A percentile compares a stretch with the other conserved stretches of the same genome.
These are phyloP conservation scores for Bedellia somnulentella DNA, from an alignment of 2,888 invertebrate genomes.

Conservation along the genomic window DNA sequence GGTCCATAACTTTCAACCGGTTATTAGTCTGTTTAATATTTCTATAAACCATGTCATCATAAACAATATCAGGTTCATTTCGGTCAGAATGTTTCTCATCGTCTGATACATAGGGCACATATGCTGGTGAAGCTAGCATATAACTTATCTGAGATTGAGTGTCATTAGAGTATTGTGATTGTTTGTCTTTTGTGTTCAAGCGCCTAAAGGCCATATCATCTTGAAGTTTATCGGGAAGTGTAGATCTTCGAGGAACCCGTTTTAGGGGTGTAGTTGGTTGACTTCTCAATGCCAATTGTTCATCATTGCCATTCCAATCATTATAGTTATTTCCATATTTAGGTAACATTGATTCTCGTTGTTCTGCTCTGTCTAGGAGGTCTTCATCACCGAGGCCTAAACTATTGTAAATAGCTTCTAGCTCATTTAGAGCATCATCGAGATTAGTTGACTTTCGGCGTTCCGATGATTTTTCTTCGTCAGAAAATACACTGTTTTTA, in stretches of 20 bases:
- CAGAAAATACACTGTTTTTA: slow-evolving; percentile 32
- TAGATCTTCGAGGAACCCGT: slow-evolving; percentile 38
- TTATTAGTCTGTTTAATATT: slow-evolving; percentile 79
- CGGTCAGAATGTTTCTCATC: slow-evolving; percentile 57
- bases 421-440: slow-evolving; percentile 85
- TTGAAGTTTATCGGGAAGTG: slow-evolving; percentile 66
- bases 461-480: slow-evolving; percentile 49
- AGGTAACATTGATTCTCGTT: slow-evolving; percentile 66
- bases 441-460: slow-evolving; percentile 74
- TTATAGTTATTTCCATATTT: slow-evolving; percentile 48
- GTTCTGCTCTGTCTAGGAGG: slow-evolving; percentile 76
- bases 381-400: slow-evolving; percentile 83
- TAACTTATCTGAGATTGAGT: slow-evolving; percentile 64
- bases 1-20: slow-evolving; percentile 70
- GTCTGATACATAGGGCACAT: slow-evolving; percentile 51
- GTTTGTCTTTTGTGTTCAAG: slow-evolving; percentile 64
- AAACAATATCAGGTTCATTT: slow-evolving; percentile 79
- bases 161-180: slow-evolving; percentile 35
- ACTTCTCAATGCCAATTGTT: slow-evolving; percentile 43
- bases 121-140: slow-evolving; percentile 69
- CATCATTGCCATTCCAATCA: slow-evolving; percentile 55
- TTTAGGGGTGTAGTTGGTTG: slow-evolving; percentile 48
- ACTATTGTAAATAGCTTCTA: slow-evolving; percentile 90
- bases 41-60: slow-evolving; percentile 83
- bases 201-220: slow-evolving; percentile 83